Base-by-base conservation (phyloP, 2,888 invertebrate species). In the Alviniconcha strummeri region DNA sequence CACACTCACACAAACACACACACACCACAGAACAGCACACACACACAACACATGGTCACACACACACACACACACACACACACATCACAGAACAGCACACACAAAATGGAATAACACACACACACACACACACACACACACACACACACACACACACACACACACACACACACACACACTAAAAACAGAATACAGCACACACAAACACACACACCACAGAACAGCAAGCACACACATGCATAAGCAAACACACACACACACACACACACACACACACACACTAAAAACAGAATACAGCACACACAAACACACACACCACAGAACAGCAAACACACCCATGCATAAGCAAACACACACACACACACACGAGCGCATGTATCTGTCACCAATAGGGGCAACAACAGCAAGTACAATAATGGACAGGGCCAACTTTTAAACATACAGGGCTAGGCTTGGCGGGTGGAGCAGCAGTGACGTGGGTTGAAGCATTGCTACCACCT, bases 371-470 rank as follows among this genome's bases (percentile, higher is more conserved):
- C 36, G 36, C 36, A 36, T 3, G 36, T 36, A 36, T 1, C 36
- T 36, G 36, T 36, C 36, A 36, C 36, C 36, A 36, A 36, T 36
- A 36, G 36, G 36, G 36, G 36, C 36, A 36, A 36, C 36, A 36
- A 36, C 36, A 36, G 36, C 36, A 36, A 36, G 36, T 36, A 36
- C 36, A 36, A 36, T 36, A 36, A 36, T 36, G 36, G 36, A 36
- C 36, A 36, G 36, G 36, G 36, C 36, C 36, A 36, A 36, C 36
- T 36, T 36, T 3, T 36, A 36, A 36, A 36, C 36, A 36, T 36
- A 88, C 88, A 67, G 88, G 85, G 17, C 87, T 86, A 56, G 89
- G 86, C 81, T 86, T 85, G 13, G 83, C 75, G 60, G 82, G 56
- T 67, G 83, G 60, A 4, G 71, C 17, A 56, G 80, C 60, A 79